Conservation (phyloP, 1,140 invertebrate genomes). For the Pogonomyrmex barbatus region DNA sequence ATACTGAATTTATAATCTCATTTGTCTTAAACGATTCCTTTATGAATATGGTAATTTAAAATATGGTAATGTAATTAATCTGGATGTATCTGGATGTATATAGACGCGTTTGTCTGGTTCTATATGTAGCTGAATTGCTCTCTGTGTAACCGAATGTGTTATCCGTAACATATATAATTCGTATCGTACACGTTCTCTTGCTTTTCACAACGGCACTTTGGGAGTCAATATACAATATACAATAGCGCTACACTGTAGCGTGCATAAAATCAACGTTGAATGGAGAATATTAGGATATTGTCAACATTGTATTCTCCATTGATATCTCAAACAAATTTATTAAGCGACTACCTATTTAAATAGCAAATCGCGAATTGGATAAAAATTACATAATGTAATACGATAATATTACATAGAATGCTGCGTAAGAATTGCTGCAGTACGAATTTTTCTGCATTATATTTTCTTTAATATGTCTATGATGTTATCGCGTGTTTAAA, state of each 20-base stretch:
- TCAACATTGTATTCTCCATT: slow-evolving; percentile 8
- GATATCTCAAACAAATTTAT: slow-evolving; percentile 33
- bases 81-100: background rate
- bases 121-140: background rate
- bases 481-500: background rate
- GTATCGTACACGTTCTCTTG: background rate
- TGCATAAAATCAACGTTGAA: slow-evolving; percentile 34
- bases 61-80: background rate
- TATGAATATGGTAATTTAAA: background rate
- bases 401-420: background rate
- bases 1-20: background rate
- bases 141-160: background rate
- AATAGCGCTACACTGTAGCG: slow-evolving; percentile 21
- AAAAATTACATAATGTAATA: background rate
- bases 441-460: background rate
- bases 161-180: background rate
- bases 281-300: slow-evolving; percentile 12
- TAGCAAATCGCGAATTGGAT: background rate
- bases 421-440: background rate
- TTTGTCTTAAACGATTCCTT: background rate
- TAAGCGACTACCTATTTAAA: slow-evolving; percentile 8
- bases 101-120: background rate
- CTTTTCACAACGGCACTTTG: slow-evolving; percentile 26
- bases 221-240: slow-evolving; percentile 19
- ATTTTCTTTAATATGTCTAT: background rate